These are phyloP conservation scores for Eustalomyia histrio DNA, from an alignment of 2,888 invertebrate genomes.

Conservation along the genomic window DNA sequence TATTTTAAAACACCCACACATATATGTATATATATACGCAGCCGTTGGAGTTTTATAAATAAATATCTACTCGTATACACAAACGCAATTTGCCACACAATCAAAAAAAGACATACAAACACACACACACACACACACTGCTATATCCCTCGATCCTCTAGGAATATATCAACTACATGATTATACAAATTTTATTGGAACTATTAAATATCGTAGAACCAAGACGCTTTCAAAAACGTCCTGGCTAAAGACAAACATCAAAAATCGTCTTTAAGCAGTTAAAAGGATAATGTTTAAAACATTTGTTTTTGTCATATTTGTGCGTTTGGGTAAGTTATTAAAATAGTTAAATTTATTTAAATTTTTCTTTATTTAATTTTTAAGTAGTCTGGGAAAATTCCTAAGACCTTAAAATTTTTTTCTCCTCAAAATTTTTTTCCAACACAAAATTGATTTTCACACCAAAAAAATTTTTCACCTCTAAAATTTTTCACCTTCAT, in stretches of 20 bases:
- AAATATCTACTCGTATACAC: conserved; percentile 22
- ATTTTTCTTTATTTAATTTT: no score
- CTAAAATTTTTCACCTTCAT: no score
- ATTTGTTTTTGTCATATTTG: conserved; percentile 72
- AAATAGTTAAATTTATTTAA: not conserved
- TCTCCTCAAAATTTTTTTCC: no score
- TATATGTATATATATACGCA: conserved; percentile 52
- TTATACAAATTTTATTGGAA: conserved; percentile 3
- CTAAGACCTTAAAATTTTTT: no score
- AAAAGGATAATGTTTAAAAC: conserved; percentile 69
- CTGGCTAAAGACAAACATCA: conserved; percentile 41
- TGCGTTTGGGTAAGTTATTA: conserved; percentile 69
- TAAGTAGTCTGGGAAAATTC: no score
- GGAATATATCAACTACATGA: conserved; percentile 13
- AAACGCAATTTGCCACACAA: conserved; percentile 14
- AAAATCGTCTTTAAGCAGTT: conserved; percentile 22
- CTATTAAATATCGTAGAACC: conserved; percentile 10
- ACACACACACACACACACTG: not conserved
- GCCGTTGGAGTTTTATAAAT: conserved; percentile 48
- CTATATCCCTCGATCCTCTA: conserved; percentile 19
- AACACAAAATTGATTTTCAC: no score
- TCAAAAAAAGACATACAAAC: not conserved
- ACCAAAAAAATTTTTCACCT: no score
- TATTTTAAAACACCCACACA: conserved; percentile 61
- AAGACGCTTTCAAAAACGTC: conserved; percentile 32